phyloP scores from a whole-genome alignment of 2,113 vertebrate genomes.

The Sapajus apella region DNA sequence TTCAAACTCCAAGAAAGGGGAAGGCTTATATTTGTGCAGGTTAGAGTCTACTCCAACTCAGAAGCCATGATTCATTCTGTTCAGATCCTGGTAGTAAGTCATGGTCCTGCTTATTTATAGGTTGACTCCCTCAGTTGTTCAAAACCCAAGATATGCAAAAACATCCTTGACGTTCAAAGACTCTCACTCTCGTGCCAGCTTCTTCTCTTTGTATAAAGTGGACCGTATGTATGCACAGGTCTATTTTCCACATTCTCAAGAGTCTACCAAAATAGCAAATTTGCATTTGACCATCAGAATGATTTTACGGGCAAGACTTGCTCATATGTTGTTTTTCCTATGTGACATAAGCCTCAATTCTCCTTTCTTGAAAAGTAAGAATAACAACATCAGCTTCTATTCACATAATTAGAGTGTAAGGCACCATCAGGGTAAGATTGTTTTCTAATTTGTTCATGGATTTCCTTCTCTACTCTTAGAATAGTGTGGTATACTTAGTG shows the following conservation, averaged over 20 bases:
- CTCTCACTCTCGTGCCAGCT: background rate
- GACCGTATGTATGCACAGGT: background rate
- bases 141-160: conserved; percentile 43
- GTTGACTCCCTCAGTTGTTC: conserved; percentile 27
- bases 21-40: background rate
- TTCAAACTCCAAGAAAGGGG: background rate
- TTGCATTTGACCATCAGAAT: background rate
- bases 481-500: background rate
- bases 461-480: background rate
- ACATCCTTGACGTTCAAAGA: background rate
- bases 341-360: background rate
- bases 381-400: background rate
- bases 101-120: conserved; percentile 45
- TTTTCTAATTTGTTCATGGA: background rate
- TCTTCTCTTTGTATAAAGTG: background rate
- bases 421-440: background rate
- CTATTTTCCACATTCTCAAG: background rate
- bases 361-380: background rate
- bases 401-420: background rate
- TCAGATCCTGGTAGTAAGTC: background rate
- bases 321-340: background rate
- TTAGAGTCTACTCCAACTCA: background rate
- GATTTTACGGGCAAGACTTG: background rate
- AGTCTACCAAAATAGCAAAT: background rate
- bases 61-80: background rate